Percentiles rank a stretch among this genome's conserved stretches.
phyloP scores from a whole-genome alignment of 2,113 vertebrate species.

The Gallinago media region DNA sequence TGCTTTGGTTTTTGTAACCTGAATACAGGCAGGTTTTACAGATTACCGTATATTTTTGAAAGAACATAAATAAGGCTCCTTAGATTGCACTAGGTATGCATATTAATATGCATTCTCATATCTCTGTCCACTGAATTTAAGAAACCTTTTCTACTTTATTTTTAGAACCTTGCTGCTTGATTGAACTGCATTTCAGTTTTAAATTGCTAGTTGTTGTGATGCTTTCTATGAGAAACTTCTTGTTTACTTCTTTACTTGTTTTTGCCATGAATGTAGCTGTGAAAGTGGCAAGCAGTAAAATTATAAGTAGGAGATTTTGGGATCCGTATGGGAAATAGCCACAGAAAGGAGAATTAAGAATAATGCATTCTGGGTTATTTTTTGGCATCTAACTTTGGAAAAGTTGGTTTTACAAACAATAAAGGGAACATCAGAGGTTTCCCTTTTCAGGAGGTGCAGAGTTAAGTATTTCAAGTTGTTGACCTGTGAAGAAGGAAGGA shows the following conservation, averaged over 20 bases:
- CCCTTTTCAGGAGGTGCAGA: neutral
- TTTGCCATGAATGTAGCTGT: neutral
- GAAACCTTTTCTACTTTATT: neutral
- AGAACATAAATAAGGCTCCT: neutral
- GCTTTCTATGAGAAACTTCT: neutral
- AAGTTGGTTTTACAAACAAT: neutral
- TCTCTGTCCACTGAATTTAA: neutral
- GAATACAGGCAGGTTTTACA: neutral
- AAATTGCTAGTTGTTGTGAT: neutral
- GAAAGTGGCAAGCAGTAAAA: neutral
- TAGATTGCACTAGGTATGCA: neutral
- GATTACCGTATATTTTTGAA: neutral
- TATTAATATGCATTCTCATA: neutral
- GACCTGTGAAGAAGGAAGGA: neutral
- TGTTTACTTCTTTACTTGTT: neutral
- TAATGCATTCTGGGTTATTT: neutral
- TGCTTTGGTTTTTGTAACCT: fast-evolving
- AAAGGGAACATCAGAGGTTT: neutral
- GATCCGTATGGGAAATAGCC: neutral
- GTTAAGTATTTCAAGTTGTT: neutral
- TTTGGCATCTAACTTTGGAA: neutral
- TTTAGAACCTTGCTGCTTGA: neutral
- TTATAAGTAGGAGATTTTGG: neutral
- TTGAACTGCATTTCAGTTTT: neutral
- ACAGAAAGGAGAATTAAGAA: neutral